A percentile compares a stretch with the other conserved stretches of the same genome.
These are phyloP conservation scores for Nephrotoma flavescens DNA, from an alignment of 2,888 invertebrate genomes.

Conservation along the genomic window DNA sequence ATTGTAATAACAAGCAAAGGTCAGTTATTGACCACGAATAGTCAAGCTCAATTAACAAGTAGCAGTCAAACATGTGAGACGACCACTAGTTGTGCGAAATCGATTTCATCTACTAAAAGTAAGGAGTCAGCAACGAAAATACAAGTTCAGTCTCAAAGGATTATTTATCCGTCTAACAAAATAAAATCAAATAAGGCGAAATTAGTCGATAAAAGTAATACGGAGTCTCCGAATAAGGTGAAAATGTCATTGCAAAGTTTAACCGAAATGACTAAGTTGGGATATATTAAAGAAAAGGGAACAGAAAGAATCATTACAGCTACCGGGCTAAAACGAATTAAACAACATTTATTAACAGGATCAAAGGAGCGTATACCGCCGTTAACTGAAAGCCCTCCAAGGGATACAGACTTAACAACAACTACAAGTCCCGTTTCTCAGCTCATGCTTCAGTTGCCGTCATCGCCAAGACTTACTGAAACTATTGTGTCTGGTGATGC, in stretches of 20 bases:
- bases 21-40: constrained; percentile 16
- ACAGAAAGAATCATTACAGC: constrained; percentile 7
- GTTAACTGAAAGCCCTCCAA: not conserved
- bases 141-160: constrained; percentile 7
- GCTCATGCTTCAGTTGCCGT: not conserved
- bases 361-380: not conserved
- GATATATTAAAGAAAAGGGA: constrained; percentile 8
- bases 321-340: constrained; percentile 7
- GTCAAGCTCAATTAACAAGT: constrained; percentile 18
- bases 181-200: not conserved
- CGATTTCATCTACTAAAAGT: constrained; percentile 6
- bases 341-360: not conserved
- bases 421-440: not conserved
- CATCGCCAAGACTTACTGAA: not conserved
- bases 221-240: not conserved
- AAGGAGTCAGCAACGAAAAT: constrained; percentile 2
- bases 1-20: constrained; percentile 19
- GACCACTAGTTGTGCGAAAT: constrained; percentile 7
- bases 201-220: not conserved
- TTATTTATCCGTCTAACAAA: not conserved
- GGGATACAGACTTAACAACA: not conserved
- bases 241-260: constrained; percentile 7
- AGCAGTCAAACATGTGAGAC: constrained; percentile 12
- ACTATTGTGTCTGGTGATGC: not conserved
- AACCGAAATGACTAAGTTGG: constrained; percentile 9